Percentiles rank a stretch among this genome's conserved stretches.
These are phyloP conservation scores for Archips crataeganus DNA, from an alignment of 2,888 invertebrate species.

Conservation along the genomic window DNA sequence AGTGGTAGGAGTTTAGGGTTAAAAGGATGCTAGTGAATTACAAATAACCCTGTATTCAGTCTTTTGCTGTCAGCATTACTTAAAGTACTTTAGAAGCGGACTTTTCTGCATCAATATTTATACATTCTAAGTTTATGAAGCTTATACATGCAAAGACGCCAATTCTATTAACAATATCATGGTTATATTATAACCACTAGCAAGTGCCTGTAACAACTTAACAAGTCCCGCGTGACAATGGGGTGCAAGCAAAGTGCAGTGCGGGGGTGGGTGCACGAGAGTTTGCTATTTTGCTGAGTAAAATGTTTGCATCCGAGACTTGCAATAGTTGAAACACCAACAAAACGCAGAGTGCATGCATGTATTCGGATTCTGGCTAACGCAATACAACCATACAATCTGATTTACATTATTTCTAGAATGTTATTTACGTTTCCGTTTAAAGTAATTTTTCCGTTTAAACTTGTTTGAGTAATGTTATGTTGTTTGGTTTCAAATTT, in stretches of 20 bases:
- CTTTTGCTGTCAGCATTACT: too few species aligned
- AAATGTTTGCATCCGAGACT: slow-evolving; percentile 59
- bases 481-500: too few species aligned
- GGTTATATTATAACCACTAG: slow-evolving; percentile 2
- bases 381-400: neutral
- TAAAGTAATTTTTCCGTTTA: too few species aligned
- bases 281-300: slow-evolving; percentile 55
- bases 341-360: slow-evolving; percentile 59
- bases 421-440: too few species aligned
- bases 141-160: neutral
- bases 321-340: slow-evolving; percentile 60
- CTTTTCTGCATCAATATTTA: neutral
- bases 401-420: neutral
- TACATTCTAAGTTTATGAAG: neutral
- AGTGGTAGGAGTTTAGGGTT: too few species aligned
- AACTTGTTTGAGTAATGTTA: too few species aligned
- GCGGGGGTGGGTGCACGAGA: slow-evolving; percentile 47
- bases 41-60: too few species aligned
- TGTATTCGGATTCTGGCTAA: slow-evolving; percentile 49
- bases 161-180: slow-evolving; percentile 1
- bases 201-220: slow-evolving; percentile 2
- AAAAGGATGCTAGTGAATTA: too few species aligned
- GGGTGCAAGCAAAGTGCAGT: slow-evolving; percentile 48
- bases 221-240: slow-evolving; percentile 13
- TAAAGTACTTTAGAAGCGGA: neutral